Evolutionary conservation across 1,140 invertebrate genomes (phyloP), one percentile per base, ranked within the genome.

Genomic region (Melipona quadrifasciata): DNA sequence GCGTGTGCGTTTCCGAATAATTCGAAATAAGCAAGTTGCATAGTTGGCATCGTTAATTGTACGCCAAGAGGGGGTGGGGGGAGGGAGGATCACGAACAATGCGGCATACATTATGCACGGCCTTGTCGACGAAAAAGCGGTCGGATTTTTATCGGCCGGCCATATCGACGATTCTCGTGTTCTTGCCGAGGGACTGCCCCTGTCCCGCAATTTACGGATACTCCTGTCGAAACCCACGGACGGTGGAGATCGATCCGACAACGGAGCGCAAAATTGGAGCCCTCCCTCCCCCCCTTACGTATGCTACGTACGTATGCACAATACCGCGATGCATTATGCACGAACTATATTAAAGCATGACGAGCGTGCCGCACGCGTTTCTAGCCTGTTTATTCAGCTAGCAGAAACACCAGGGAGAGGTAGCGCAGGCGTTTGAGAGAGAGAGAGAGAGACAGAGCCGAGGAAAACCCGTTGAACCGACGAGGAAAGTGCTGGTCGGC

Each of bases 261-360:
- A 31, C 24, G 14, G 21, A 16, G 27, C 34, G 65, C 72, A 61
- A 81, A 87, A 81, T 65, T 72, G 65, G 65, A 76, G 68, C 8
- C 39, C 39, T 8, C 0, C 39, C 39, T 39, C 39, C 5, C 39
- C 5, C 6, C 57, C 76, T 86, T 61, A 34, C 64, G 31, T 14
- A 72, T n/a, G 19, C 51, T 17, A 64, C 39, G n/a, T 71, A 51
- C 57, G 27, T 53, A 65, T 79, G n/a, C 57, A 68, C 75, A 24
- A 77, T 58, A 57, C 80, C 21, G 53, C 64, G 70, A 81, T 87
- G 61, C 76, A 80, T 84, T 84, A 86, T 83, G 80, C 79, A 86
- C 34, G 80, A 65, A 53, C 53, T 31, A 58, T 65, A 77, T 82
- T 75, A 75, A 81, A 81, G 70, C 79, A 53, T 55, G 84, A 70